Evolutionary conservation across 2,113 vertebrate genomes (phyloP).

Genomic region (Xerus inauris): DNA sequence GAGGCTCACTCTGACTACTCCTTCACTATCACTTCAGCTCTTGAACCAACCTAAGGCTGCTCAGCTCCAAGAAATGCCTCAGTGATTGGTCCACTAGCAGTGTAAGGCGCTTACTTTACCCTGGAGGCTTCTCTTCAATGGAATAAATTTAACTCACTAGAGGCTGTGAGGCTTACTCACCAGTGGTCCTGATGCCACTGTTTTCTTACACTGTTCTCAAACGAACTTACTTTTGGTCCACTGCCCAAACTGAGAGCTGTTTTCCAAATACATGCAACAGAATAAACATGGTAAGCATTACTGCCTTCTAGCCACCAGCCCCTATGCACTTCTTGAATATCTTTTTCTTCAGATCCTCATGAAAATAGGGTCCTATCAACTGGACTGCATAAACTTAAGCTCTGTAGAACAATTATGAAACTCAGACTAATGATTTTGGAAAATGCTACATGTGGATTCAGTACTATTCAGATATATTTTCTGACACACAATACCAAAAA

Average conservation of each 20-base stretch:
- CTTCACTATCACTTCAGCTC: not conserved
- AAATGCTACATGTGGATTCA: not conserved
- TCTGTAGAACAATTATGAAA: not conserved
- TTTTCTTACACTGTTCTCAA: not conserved
- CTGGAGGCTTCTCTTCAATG: not conserved
- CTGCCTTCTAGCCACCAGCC: not conserved
- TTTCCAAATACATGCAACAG: not conserved
- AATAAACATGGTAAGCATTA: not conserved
- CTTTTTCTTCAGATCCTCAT: not conserved
- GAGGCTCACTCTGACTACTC: not conserved
- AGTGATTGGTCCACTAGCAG: not conserved
- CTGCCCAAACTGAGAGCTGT: not conserved
- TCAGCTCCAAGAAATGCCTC: not conserved
- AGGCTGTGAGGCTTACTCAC: not conserved
- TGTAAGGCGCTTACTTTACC: not conserved
- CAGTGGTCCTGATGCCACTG: not conserved
- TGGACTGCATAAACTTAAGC: not conserved
- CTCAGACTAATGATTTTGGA: not conserved
- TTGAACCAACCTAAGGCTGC: not conserved
- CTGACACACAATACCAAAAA: not conserved
- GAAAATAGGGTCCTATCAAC: not conserved
- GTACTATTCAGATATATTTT: not conserved
- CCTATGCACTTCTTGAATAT: not conserved
- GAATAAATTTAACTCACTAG: not conserved
- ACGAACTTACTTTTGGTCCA: not conserved